These are phyloP conservation scores for Agriopis leucophaearia DNA, from an alignment of 2,888 invertebrate genomes.

Conservation along the genomic window DNA sequence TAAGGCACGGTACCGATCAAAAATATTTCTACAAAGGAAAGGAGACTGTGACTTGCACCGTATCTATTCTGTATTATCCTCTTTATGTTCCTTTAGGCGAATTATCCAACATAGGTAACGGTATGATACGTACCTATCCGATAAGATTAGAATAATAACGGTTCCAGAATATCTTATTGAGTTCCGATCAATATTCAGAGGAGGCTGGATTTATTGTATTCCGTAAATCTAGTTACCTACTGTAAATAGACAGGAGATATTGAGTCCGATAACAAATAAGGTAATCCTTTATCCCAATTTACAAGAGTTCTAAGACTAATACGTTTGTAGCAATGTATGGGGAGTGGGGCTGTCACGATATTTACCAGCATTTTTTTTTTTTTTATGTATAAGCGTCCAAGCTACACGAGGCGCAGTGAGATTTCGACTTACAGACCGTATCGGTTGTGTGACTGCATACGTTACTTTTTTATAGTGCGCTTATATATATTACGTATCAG, in stretches of 20 bases:
- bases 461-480: no score
- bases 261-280: constrained; percentile 9
- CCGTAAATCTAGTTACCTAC: constrained; percentile 35
- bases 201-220: constrained; percentile 33
- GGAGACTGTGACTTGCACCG: constrained; percentile 25
- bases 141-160: constrained; percentile 49
- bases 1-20: no score
- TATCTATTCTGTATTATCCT: constrained; percentile 29
- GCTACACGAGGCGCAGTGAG: no score
- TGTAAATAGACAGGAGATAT: constrained; percentile 10
- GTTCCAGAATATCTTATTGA: constrained; percentile 39
- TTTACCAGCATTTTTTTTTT: no score
- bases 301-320: neutral
- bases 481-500: no score
- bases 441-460: no score
- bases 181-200: constrained; percentile 40
- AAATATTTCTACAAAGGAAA: no score
- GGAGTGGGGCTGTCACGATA: neutral
- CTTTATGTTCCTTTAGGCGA: constrained; percentile 48
- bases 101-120: constrained; percentile 37
- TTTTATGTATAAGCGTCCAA: no score
- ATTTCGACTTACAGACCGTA: no score
- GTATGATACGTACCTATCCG: constrained; percentile 46
- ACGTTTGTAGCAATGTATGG: neutral
- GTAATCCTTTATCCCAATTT: constrained; percentile 1